Base-by-base conservation (phyloP, 2,113 vertebrate genomes). In the Lophius piscatorius region DNA sequence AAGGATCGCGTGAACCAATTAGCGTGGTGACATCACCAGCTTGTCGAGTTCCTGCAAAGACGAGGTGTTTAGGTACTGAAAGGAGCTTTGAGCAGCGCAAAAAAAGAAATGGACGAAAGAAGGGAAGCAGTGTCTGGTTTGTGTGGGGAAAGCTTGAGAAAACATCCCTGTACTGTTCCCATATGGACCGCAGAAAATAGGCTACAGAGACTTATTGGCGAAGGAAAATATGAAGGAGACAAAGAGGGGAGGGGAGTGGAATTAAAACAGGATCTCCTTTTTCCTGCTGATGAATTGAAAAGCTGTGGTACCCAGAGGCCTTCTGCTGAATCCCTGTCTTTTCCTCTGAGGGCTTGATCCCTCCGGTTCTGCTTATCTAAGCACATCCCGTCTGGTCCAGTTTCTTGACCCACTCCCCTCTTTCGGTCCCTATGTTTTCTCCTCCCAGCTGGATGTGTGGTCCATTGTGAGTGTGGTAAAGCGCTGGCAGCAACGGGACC, bases 361-460 rank as follows among this genome's bases (percentile, higher is more conserved):
- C 63, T 33, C 66, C 20, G 11, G 63, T 83, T 85, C 79, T 80
- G 78, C 86, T 89, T 86, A 88, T 86, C 75, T 82, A 74, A 90
- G 81, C 88, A 86, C 82, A 88, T 86, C 78, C 76, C 75, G 80
- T 80, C 78, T 64, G 70, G 75, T 83, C 80, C 61, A 78, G 69
- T 76, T 87, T 83, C n/a, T 78, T 87, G 81, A 81, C 78, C 79
- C 57, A 11, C 52, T 67, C 66, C 77, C 81, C 66, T 69, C 76
- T 85, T 79, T 59, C 67, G 76, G 74, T 50, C 48, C 70, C 50
- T 5, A 63, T 40, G 66, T 76, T 68, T 83, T 51, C 64, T 81
- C 45, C 50, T 78, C 83, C 81, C 57, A 78, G 84, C 76, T 63
- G 81, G 47, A 81, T 87, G 86, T 90, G 87, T 88, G 88, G 87